Evolutionary conservation across 1,140 invertebrate species (phyloP), one percentile per base, ranked within the genome.

Genomic region (Centruroides sculpturatus): DNA sequence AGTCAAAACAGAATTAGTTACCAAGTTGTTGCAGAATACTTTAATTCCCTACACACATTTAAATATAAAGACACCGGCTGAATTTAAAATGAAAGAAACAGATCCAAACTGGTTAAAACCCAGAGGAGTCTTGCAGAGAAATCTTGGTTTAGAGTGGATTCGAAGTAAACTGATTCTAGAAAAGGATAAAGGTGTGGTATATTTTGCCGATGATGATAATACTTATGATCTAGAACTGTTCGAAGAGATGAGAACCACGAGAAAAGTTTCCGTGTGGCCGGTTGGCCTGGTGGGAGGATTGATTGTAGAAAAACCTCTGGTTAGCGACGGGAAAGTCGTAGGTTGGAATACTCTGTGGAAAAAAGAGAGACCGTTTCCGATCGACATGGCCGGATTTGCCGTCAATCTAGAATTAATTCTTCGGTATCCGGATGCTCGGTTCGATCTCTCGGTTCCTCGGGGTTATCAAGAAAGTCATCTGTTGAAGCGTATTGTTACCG

Each of bases 131-230:
- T 82, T 88, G 62, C 96, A 99, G 75, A 79, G 96, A 66, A 99
- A 99, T 76, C 75, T 82, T 10, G 96, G 84, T 4, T 71, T 99
- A 6, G 76, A 81, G 41, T 99, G 94, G 91, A 75, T 99, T 5
- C 76, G 91, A 57, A 75, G 81, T 35, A 85, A 92, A 65, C 60
- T 71, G 41, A 64, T 63, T 73, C 74, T 77, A 23, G 74, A 78
- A 58, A 41, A 41, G 41, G 79, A 82, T 66, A 78, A 79, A 70
- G 90, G 89, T 3, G 83, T 97, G 51, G 83, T 99, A 0, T 99
- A 90, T 77, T 99, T 99, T 77, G 95, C 93, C 74, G 96, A 99
- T 74, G 96, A 99, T 75, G 96, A 99, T 72, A 99, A 99, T 72
- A 87, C 89, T 3, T 98, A 98, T 71, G 83, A 85, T 64, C 70